A percentile compares a stretch with the other conserved stretches of the same genome.
These are phyloP conservation scores for Dendroctonus valens DNA, from an alignment of 1,140 invertebrate species.

Conservation along the genomic window DNA sequence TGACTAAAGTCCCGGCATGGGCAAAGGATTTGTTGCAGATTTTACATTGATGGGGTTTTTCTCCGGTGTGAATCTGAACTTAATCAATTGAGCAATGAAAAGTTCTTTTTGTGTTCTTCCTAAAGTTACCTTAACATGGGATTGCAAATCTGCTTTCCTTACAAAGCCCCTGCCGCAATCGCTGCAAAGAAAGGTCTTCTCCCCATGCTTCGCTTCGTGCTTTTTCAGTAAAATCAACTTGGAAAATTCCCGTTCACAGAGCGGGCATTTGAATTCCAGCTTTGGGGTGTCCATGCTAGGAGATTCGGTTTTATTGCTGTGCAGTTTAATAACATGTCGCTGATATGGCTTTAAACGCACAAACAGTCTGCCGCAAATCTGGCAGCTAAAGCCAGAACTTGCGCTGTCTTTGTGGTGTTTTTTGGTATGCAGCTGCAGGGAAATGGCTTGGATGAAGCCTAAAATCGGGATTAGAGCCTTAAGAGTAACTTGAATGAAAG, in stretches of 20 bases:
- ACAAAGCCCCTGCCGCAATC: slow-evolving; percentile 40
- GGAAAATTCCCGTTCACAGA: slow-evolving; percentile 29
- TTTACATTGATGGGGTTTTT: slow-evolving; percentile 69
- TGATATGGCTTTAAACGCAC: slow-evolving; percentile 7
- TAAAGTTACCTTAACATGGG: slow-evolving; percentile 32
- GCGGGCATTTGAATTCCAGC: slow-evolving; percentile 23
- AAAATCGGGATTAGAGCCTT: not conserved
- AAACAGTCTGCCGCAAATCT: slow-evolving; percentile 34
- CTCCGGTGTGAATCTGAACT: slow-evolving; percentile 56
- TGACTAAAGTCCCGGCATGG: slow-evolving; percentile 53
- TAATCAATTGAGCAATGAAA: not conserved
- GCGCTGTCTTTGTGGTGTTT: slow-evolving; percentile 39
- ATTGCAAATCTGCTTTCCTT: slow-evolving; percentile 33
- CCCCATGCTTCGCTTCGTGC: slow-evolving; percentile 38
- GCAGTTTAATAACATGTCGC: not conserved
- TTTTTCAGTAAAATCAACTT: slow-evolving; percentile 24
- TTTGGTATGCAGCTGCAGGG: slow-evolving; percentile 53
- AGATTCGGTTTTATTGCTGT: not conserved
- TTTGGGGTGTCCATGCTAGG: not conserved
- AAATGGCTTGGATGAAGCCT: slow-evolving; percentile 51
- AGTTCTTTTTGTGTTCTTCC: not conserved
- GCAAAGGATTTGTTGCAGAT: slow-evolving; percentile 74
- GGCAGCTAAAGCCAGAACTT: slow-evolving; percentile 27
- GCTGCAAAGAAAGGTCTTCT: slow-evolving; percentile 44
- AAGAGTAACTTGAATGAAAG: not conserved